Base-by-base conservation (phyloP, 2,888 invertebrate genomes). In the Piscicola geometra region DNA sequence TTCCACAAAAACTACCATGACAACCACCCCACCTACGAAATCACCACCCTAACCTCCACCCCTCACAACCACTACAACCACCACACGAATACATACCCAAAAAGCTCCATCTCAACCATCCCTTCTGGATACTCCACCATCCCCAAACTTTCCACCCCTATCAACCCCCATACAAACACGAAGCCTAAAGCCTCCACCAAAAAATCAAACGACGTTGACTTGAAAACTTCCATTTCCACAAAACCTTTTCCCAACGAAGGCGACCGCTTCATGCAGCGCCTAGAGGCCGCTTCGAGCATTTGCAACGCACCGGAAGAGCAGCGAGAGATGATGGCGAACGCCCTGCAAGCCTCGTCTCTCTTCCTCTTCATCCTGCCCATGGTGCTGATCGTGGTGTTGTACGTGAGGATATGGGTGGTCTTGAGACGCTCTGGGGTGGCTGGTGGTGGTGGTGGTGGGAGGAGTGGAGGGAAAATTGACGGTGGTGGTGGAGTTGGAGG, bases 301-400 rank as follows among this genome's bases (percentile, higher is more conserved):
- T 84, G 84, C 78, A 84, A 82, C 78, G 82, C 84, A 68, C 82
- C 81, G 0, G 70, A 69, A 5, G 73, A 80, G 64, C 81, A 81
- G 79, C 76, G 81, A 73, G 78, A 79, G 3, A 72, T 78, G 64
- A 83, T 83, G 82, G 79, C 77, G 56, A 81, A 81, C 0, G 86
- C 93, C 1, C 90, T 92, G 82, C 93, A 93, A 83, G 84, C 92
- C 50, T 93, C 93, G 83, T 90, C 90, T 79, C 88, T 92, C 77
- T 86, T 93, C 79, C 93, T 94, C 86, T 94, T 94, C 87, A 88
- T 93, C 74, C 86, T 90, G 33, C 91, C 91, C 0, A 88, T 90
- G 84, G 80, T 90, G 1, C 86, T 93, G 32, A 91, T 94, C 81
- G 88, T 91, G 78, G 88, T 91, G 33, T 88, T 94, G 52, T 94